A percentile compares a stretch with the other conserved stretches of the same genome.
Conservation (phyloP, 2,113 vertebrate genomes). For the Candoia aspera region DNA sequence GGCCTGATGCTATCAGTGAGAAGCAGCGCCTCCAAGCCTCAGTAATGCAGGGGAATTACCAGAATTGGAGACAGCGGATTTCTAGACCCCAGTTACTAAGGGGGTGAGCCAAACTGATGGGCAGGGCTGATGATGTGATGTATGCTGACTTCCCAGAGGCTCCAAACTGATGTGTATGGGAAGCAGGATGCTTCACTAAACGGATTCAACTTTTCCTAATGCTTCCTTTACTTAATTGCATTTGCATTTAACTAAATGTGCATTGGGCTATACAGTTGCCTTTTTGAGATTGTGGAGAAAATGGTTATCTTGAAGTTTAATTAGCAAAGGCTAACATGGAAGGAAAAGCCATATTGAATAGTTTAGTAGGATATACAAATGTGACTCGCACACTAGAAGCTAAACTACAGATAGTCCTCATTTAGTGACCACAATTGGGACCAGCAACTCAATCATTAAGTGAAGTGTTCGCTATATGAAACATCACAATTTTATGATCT, state of each 20-base stretch:
- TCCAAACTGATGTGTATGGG: not conserved
- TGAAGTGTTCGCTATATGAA: not conserved
- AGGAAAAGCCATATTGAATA: not conserved
- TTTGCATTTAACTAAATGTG: not conserved
- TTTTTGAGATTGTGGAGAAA: not conserved
- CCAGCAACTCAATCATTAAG: not conserved
- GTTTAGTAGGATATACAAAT: not conserved
- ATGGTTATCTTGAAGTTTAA: not conserved
- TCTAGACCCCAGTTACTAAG: not conserved
- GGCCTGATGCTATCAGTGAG: not conserved
- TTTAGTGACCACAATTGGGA: not conserved
- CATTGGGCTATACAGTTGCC: not conserved
- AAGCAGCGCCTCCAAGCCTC: not conserved
- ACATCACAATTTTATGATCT: not conserved
- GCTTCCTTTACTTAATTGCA: not conserved
- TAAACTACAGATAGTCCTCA: not conserved
- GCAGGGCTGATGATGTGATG: not conserved
- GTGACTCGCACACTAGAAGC: not conserved
- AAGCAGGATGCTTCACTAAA: not conserved
- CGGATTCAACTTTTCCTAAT: not conserved
- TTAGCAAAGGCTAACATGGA: not conserved
- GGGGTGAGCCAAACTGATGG: not conserved
- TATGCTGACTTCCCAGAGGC: not conserved
- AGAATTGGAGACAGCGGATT: not conserved
- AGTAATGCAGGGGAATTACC: not conserved